These are phyloP conservation scores for Scopus umbretta DNA, from an alignment of 2,113 vertebrate genomes.

Conservation along the genomic window DNA sequence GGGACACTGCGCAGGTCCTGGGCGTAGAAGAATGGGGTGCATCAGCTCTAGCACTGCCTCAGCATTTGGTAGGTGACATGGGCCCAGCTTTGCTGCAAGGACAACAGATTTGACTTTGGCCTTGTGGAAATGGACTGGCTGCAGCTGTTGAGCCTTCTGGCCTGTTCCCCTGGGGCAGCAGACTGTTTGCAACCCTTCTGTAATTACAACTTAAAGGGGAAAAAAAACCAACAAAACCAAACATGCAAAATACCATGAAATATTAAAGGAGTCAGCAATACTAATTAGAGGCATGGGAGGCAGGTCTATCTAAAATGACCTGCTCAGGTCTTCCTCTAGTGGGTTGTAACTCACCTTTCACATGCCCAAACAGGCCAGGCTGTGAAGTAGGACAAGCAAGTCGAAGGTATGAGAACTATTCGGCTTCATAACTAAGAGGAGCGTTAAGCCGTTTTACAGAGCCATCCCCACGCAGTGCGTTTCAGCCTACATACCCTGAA, in stretches of 20 bases:
- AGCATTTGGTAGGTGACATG: neutral
- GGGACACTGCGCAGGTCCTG: neutral
- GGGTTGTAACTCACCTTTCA: neutral
- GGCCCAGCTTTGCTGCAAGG: neutral
- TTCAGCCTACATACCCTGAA: accelerated
- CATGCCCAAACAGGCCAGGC: neutral
- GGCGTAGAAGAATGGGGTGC: no score
- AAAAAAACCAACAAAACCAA: neutral
- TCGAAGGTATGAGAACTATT: accelerated
- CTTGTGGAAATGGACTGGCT: neutral
- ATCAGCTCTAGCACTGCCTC: neutral
- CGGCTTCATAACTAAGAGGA: neutral
- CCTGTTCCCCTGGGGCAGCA: neutral
- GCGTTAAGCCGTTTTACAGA: neutral
- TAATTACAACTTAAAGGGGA: neutral
- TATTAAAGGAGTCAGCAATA: neutral
- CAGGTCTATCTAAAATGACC: neutral
- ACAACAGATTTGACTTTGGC: neutral
- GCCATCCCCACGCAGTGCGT: no score
- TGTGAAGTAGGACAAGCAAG: neutral
- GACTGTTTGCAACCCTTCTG: neutral
- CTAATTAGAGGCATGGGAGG: neutral
- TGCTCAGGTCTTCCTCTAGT: neutral
- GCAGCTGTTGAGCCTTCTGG: neutral
- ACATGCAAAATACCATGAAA: neutral